Percentiles rank a stretch among this genome's conserved stretches.
Conservation (phyloP, 2,888 invertebrate genomes). For the Tethea ocularis region DNA sequence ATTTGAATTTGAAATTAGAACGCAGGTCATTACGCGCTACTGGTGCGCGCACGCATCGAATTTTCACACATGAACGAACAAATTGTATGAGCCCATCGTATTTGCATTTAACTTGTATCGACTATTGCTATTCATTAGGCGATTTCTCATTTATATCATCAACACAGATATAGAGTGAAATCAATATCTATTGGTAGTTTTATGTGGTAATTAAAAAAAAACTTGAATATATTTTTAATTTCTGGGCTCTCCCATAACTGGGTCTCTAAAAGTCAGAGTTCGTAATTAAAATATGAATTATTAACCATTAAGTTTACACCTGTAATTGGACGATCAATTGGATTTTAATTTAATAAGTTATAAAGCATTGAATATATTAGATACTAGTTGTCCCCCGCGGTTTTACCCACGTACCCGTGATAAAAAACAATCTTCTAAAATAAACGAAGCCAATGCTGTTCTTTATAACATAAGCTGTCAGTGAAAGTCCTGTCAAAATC, state of each 20-base stretch:
- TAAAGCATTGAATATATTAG: neutral
- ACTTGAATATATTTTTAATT: neutral
- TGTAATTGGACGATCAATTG: neutral
- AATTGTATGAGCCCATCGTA: constrained; percentile 32
- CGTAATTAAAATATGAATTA: neutral
- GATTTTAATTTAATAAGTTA: constrained; percentile 1
- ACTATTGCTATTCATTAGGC: constrained; percentile 27
- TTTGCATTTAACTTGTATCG: constrained; percentile 39
- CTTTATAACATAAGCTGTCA: too few relatives aligned
- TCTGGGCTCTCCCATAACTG: neutral
- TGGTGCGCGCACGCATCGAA: constrained; percentile 35
- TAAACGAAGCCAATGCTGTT: too few relatives aligned
- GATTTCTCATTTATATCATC: constrained; percentile 12
- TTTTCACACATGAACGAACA: constrained; percentile 45
- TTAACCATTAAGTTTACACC: neutral
- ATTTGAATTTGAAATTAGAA: constrained; percentile 53
- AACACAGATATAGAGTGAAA: constrained; percentile 8
- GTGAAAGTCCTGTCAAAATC: too few relatives aligned
- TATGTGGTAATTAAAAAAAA: constrained; percentile 3
- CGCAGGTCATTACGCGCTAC: constrained; percentile 30
- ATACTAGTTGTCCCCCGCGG: too few relatives aligned
- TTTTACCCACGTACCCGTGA: too few relatives aligned
- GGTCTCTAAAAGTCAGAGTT: neutral
- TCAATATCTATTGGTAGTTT: neutral
- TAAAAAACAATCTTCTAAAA: too few relatives aligned